Evolutionary conservation across 1,140 invertebrate genomes (phyloP).

Genomic region (Marisa cornuarietis): DNA sequence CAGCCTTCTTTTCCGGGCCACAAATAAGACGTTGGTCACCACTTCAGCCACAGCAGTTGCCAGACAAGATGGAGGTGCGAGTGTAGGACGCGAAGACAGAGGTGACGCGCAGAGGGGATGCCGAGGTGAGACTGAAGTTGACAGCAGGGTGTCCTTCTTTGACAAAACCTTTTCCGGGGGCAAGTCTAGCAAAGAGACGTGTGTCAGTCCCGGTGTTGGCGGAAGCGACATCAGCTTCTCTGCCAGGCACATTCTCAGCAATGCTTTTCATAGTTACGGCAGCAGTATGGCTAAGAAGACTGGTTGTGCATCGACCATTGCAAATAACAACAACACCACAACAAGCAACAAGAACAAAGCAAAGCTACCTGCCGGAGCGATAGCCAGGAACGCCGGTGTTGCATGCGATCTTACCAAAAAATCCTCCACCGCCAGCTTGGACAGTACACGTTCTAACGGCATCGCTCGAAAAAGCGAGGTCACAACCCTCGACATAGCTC

Average conservation of each 20-base stretch:
- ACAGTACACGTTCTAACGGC: background rate
- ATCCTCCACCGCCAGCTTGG: too few relatives aligned
- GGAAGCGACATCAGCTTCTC: conserved; percentile 12
- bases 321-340: too few relatives aligned
- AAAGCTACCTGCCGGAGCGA: too few relatives aligned
- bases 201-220: background rate
- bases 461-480: background rate
- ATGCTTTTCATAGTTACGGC: conserved; percentile 1
- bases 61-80: background rate
- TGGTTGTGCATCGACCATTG: too few relatives aligned
- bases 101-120: too few relatives aligned
- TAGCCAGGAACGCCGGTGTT: too few relatives aligned
- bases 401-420: too few relatives aligned
- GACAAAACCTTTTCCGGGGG: conserved; percentile 18
- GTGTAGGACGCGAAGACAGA: too few relatives aligned
- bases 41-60: background rate
- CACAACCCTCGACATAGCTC: conserved; percentile 21
- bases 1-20: conserved; percentile 17
- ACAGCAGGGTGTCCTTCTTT: conserved; percentile 9
- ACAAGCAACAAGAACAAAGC: too few relatives aligned
- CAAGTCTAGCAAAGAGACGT: conserved; percentile 4
- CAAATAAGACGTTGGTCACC: background rate
- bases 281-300: background rate
- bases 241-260: conserved; percentile 17
- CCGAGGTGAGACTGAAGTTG: too few relatives aligned